Evolutionary conservation across 2,113 vertebrate genomes (phyloP).

Genomic region (Narcine bancroftii): DNA sequence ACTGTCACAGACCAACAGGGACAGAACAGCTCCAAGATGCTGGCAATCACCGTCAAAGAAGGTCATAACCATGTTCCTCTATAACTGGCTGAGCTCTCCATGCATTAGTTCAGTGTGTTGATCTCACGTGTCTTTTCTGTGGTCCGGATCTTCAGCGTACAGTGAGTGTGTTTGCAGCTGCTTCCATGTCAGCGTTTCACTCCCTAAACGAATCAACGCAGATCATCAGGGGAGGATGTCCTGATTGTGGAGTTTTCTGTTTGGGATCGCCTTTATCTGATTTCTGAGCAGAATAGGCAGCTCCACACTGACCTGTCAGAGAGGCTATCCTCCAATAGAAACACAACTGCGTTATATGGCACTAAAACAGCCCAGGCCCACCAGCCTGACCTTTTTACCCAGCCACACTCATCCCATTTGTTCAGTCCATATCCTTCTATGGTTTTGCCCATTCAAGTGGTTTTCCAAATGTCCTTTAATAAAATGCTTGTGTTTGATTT

Average conservation of each 20-base stretch:
- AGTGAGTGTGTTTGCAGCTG: not conserved
- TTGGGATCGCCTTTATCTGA: not conserved
- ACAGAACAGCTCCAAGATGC: constrained; percentile 56
- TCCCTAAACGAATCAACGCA: not conserved
- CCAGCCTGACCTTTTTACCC: too few species aligned
- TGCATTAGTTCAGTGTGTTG: not conserved
- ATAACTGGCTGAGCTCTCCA: not conserved
- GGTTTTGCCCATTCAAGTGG: too few species aligned
- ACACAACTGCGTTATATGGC: not conserved
- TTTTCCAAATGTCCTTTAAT: too few species aligned
- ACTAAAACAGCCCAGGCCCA: too few species aligned
- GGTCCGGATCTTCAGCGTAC: not conserved
- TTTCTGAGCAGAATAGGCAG: not conserved
- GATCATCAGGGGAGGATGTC: not conserved
- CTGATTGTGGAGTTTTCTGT: not conserved
- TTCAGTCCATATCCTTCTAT: too few species aligned
- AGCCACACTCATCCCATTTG: too few species aligned
- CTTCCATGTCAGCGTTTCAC: not conserved
- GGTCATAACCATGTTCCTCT: constrained; percentile 52
- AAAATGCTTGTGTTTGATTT: too few species aligned
- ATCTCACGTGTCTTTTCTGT: not conserved
- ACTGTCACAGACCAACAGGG: constrained; percentile 71
- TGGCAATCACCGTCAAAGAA: constrained; percentile 63
- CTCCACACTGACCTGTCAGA: not conserved
- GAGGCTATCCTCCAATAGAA: not conserved